phyloP scores from a whole-genome alignment of 1,140 invertebrate genomes.

The Grapholita molesta region DNA sequence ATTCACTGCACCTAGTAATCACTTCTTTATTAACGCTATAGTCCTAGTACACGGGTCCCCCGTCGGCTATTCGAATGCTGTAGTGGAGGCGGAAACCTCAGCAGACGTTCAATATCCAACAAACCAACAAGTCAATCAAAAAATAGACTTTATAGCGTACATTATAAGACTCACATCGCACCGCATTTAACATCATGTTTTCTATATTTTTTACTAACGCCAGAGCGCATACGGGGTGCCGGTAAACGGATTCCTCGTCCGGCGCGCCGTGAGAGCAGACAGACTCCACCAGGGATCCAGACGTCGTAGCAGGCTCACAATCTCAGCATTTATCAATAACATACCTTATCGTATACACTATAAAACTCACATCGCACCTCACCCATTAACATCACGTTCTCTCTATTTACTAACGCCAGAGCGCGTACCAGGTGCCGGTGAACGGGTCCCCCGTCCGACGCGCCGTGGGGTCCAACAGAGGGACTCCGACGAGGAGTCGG shows the following conservation, averaged over 20 bases:
- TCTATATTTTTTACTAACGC: not conserved
- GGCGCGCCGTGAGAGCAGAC: not conserved
- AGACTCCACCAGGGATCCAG: not conserved
- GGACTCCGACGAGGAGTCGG: slow-evolving; percentile 65
- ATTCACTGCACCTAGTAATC: not conserved
- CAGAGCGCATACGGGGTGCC: not conserved
- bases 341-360: not conserved
- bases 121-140: not conserved
- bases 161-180: not conserved
- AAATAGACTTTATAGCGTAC: not conserved
- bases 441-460: slow-evolving; percentile 82
- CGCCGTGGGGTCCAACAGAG: slow-evolving; percentile 68
- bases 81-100: slow-evolving; percentile 72
- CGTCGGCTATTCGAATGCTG: no score
- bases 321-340: not conserved
- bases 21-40: slow-evolving; percentile 29
- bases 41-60: slow-evolving; percentile 79
- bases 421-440: slow-evolving; percentile 61
- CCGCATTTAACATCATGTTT: not conserved
- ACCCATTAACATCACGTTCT: not conserved
- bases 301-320: not conserved
- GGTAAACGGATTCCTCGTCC: not conserved
- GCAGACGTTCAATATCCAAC: slow-evolving; percentile 43
- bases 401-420: slow-evolving; percentile 27
- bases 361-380: not conserved